These are phyloP conservation scores for Styela clava DNA, from an alignment of 23 tunicate species.

Conservation along the genomic window DNA sequence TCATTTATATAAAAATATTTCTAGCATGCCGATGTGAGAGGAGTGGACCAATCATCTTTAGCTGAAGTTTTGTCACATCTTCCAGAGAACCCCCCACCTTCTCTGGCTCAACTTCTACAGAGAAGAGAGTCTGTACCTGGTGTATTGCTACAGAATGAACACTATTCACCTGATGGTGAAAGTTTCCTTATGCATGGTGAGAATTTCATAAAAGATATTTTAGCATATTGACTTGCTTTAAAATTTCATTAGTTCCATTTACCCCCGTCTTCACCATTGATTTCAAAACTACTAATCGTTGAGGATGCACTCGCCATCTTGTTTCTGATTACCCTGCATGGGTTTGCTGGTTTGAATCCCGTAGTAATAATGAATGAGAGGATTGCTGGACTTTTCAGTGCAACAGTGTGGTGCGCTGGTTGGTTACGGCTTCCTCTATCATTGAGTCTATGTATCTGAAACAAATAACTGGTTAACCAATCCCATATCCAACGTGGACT, in stretches of 20 bases:
- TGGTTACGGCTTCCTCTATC: too few relatives aligned
- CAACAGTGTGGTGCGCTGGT: too few relatives aligned
- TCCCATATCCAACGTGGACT: too few relatives aligned
- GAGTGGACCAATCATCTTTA: constrained; percentile 89
- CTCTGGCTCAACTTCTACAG: constrained; percentile 1
- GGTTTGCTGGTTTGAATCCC: too few relatives aligned
- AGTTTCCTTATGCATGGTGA: not conserved
- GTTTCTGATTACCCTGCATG: too few relatives aligned
- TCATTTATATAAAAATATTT: too few relatives aligned
- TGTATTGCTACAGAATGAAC: not conserved
- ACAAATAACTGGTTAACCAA: too few relatives aligned
- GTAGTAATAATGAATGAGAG: too few relatives aligned
- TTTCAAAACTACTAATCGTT: too few relatives aligned
- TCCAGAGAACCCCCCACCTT: constrained; percentile 28
- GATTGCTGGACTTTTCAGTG: too few relatives aligned
- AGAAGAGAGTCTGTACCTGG: not conserved
- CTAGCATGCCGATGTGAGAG: constrained; percentile 86
- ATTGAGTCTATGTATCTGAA: too few relatives aligned
- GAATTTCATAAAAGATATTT: not conserved
- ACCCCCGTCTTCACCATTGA: not conserved
- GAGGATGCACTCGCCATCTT: too few relatives aligned
- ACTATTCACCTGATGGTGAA: not conserved
- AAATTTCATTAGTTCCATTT: not conserved
- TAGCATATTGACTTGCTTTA: not conserved
- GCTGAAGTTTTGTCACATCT: constrained; percentile 63